A percentile compares a stretch with the other conserved stretches of the same genome.
Evolutionary conservation across 30 jellyfish, hydroid and myxozoan species (phyloP).

Genomic region (Chrysaora quinquecirrha): DNA sequence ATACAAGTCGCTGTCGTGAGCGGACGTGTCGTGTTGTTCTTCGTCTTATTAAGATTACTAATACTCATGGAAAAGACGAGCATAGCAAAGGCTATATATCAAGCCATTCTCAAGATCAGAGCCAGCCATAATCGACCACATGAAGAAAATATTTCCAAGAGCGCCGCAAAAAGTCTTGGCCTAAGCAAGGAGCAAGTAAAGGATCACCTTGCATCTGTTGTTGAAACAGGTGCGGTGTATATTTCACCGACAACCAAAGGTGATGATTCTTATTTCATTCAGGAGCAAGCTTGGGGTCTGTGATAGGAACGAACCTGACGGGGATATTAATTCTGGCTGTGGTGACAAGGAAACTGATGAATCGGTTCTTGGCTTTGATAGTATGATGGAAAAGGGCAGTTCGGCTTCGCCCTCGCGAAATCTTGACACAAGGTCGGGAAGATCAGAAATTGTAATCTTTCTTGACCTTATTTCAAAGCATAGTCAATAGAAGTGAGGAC

Average conservation of each 20-base stretch:
- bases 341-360: background rate
- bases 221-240: background rate
- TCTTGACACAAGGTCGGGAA: background rate
- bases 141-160: too few species aligned
- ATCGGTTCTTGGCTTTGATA: background rate
- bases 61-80: too few species aligned
- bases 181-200: background rate
- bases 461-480: background rate
- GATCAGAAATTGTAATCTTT: background rate
- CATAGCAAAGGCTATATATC: too few species aligned
- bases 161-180: too few species aligned
- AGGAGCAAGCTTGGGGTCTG: slow-evolving; percentile 1
- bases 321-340: too few species aligned
- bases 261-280: too few species aligned
- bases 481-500: too few species aligned
- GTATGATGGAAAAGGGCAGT: background rate
- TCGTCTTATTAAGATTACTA: too few species aligned
- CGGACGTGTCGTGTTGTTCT: too few species aligned
- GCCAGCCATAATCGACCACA: too few species aligned
- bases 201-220: background rate
- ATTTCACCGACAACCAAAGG: background rate
- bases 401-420: slow-evolving; percentile 8
- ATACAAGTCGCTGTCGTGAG: too few species aligned
- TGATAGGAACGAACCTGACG: background rate
- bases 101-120: too few species aligned